Conservation (phyloP, 1,140 invertebrate species). For the Drosophila serrata region DNA sequence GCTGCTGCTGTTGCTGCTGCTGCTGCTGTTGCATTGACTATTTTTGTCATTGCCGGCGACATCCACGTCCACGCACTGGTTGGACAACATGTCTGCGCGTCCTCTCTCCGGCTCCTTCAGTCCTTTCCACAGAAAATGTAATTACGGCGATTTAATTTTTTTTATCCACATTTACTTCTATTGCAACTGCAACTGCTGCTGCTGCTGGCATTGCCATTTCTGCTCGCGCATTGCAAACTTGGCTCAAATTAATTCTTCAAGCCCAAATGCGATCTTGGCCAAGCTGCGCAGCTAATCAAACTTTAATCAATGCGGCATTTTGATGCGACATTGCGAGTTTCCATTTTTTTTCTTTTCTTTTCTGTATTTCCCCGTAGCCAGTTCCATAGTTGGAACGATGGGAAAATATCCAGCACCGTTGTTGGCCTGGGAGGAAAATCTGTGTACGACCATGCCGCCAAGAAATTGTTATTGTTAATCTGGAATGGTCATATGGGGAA, state of each 20-base stretch:
- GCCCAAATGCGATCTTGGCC: slow-evolving; percentile 62
- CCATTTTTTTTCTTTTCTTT: slow-evolving; percentile 10
- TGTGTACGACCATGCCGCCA: slow-evolving; percentile 5
- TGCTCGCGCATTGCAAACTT: slow-evolving; percentile 60
- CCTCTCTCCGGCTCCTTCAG: slow-evolving; percentile 46
- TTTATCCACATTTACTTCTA: slow-evolving; percentile 53
- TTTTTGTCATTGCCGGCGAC: slow-evolving; percentile 53
- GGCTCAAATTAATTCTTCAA: slow-evolving; percentile 75
- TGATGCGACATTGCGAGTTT: slow-evolving; percentile 62
- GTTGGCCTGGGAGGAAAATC: slow-evolving; percentile 51
- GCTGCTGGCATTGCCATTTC: slow-evolving; percentile 52
- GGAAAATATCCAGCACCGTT: slow-evolving; percentile 59
- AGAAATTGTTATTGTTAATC: slow-evolving; percentile 51
- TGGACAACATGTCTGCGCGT: slow-evolving; percentile 70
- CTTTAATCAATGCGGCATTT: slow-evolving; percentile 78
- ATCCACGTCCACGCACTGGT: slow-evolving; percentile 63
- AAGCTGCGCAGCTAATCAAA: slow-evolving; percentile 67
- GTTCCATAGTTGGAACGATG: slow-evolving; percentile 61
- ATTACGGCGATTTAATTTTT: slow-evolving; percentile 70
- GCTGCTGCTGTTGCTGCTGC: slow-evolving; percentile 10
- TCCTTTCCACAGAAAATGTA: slow-evolving; percentile 72
- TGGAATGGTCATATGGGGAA: slow-evolving; percentile 41
- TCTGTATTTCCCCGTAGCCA: slow-evolving; percentile 25
- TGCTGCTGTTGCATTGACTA: slow-evolving; percentile 52
- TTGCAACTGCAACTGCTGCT: slow-evolving; percentile 23